Evolutionary conservation across 2,113 vertebrate genomes (phyloP), one percentile per base, ranked within the genome.

Genomic region (Gorsachius goisagi): DNA sequence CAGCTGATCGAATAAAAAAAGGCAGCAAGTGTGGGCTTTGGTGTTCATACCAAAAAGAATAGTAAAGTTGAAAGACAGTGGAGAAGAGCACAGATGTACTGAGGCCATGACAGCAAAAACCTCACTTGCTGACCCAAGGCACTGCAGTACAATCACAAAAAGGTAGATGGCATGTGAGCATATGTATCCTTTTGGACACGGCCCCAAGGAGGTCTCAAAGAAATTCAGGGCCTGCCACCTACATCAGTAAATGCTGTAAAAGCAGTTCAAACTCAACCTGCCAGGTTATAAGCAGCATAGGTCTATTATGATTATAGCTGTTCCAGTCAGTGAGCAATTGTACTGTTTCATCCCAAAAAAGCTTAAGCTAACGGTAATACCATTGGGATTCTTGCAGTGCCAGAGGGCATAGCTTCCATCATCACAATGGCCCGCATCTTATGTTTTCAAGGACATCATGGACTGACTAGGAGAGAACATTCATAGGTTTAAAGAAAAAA

Each of bases 391-490:
- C 75, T 62, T 67, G 75, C 44, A 93, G 66, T 45, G 52, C 17
- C 41, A 37, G 1, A 0, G 1, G 33, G 18, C 27, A 58, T 1
- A 45, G 14, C 3, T 53, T 67, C 19, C 6, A 22, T 19, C 26
- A 41, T 9, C 35, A 66, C 0, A 0, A 60, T 9, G 15, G 28
- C 12, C 59, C 68, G 13, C 10, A 28, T 78, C 37, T 35, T 66
- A 37, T 9, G 20, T 85, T 72, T 88, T 69, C 83, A 85, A 92
- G 41, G 21, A 49, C 44, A 63, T 23, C 5, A 33, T 9, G 15
- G 52, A 28, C 27, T 75, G 20, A 28, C n/a, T 45, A 58, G 39
- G 47, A 66, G 2, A 55, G 11, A 74, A 82, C 7, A 41, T 30
- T 47, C 9, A 85, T 5, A 24, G 26, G 11, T 44, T 67, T 76